Conservation (phyloP, 2,113 vertebrate genomes). For the Seriola dumerili region DNA sequence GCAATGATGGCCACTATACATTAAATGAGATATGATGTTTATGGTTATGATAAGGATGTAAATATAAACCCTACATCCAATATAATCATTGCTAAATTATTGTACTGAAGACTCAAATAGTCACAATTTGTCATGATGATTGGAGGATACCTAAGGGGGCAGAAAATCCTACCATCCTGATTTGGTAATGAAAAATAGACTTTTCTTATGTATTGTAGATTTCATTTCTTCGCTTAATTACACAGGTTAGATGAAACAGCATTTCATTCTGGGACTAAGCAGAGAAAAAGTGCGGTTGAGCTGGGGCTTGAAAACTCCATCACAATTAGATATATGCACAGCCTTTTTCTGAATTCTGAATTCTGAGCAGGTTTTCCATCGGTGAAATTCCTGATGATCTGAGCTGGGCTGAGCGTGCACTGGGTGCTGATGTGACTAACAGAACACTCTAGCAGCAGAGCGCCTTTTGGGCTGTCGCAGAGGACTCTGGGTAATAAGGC, state of each 20-base stretch:
- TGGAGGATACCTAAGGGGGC: slow-evolving; percentile 8
- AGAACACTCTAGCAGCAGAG: slow-evolving; percentile 69
- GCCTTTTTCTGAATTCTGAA: slow-evolving; percentile 80
- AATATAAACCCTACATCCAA: slow-evolving; percentile 12
- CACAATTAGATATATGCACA: slow-evolving; percentile 77
- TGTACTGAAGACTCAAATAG: not conserved
- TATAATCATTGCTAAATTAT: slow-evolving; percentile 36
- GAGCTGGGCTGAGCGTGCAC: slow-evolving; percentile 73
- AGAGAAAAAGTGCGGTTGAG: slow-evolving; percentile 54
- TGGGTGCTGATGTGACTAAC: slow-evolving; percentile 80
- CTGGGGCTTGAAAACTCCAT: slow-evolving; percentile 62
- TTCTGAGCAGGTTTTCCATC: slow-evolving; percentile 82
- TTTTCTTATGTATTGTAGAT: slow-evolving; percentile 25
- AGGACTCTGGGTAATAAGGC: slow-evolving; percentile 80
- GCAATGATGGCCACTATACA: slow-evolving; percentile 31
- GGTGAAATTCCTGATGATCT: slow-evolving; percentile 84
- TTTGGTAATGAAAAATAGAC: slow-evolving; percentile 27
- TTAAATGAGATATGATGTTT: slow-evolving; percentile 38
- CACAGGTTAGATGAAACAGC: slow-evolving; percentile 57
- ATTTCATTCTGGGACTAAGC: slow-evolving; percentile 54
- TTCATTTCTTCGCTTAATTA: slow-evolving; percentile 66
- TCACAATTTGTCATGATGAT: slow-evolving; percentile 37
- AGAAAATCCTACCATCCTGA: slow-evolving; percentile 16
- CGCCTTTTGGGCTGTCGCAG: slow-evolving; percentile 62
- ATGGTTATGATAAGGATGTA: slow-evolving; percentile 36